Percentiles rank a stretch among this genome's conserved stretches.
phyloP scores from a whole-genome alignment of 37 sponge, comb jelly and placozoan genomes.

The Chondrilla cf. caribensis region DNA sequence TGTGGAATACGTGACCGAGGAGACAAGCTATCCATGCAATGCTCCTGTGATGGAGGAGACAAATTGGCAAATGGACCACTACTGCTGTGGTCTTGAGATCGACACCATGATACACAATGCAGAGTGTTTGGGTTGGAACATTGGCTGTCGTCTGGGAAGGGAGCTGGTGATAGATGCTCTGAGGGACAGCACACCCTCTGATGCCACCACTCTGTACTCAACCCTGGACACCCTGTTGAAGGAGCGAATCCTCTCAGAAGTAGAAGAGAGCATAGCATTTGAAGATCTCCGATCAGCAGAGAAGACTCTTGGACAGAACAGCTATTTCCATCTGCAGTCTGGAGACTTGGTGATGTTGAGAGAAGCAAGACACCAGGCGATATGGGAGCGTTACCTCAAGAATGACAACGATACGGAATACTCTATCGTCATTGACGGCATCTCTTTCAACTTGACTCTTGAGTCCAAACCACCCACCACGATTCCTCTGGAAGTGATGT shows the following conservation, averaged over 20 bases:
- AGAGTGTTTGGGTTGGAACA: no score
- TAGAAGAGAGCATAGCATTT: background rate
- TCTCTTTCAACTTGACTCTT: conserved; percentile 3
- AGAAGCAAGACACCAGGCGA: background rate
- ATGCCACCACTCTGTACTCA: no score
- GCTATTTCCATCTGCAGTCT: background rate
- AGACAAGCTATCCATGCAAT: no score
- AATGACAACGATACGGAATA: background rate
- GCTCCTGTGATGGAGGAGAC: no score
- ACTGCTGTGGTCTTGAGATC: no score
- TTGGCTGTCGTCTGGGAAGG: no score
- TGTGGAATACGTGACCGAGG: no score
- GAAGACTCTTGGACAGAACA: background rate
- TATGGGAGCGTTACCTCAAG: background rate
- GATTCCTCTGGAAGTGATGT: background rate
- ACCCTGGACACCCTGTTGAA: no score
- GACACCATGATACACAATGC: no score
- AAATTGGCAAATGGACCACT: no score
- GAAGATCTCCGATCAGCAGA: background rate
- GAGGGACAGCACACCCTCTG: no score
- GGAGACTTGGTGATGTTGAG: background rate
- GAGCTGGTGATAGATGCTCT: no score
- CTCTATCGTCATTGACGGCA: background rate
- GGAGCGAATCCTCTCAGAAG: background rate
- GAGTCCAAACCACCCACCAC: background rate